phyloP scores from a whole-genome alignment of 1,140 invertebrate genomes.

The Latrodectus geometricus region DNA sequence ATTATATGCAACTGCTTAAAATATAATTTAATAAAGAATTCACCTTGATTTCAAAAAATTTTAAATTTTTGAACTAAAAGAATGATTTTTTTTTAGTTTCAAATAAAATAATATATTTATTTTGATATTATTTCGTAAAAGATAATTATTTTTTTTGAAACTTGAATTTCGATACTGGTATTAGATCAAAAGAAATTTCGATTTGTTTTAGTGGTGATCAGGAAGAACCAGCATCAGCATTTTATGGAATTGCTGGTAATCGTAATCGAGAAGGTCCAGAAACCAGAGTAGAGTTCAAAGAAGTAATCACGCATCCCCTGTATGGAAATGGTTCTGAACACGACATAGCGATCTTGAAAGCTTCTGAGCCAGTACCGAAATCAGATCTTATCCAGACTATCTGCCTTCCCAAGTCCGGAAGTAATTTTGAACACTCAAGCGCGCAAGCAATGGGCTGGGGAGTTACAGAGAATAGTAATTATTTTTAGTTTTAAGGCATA shows the following conservation, averaged over 20 bases:
- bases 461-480: slow-evolving; percentile 13
- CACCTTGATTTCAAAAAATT: too few relatives aligned
- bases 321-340: background rate
- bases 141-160: too few relatives aligned
- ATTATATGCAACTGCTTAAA: too few relatives aligned
- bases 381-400: background rate
- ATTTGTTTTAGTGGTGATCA: background rate
- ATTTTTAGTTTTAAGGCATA: background rate
- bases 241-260: slow-evolving; percentile 11
- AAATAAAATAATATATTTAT: too few relatives aligned
- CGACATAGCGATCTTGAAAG: slow-evolving; percentile 21
- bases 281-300: background rate
- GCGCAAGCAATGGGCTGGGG: slow-evolving; percentile 52
- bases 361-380: background rate
- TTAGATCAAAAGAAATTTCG: too few relatives aligned
- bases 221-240: background rate
- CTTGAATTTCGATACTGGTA: too few relatives aligned
- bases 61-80: too few relatives aligned
- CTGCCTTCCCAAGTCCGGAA: slow-evolving; percentile 3
- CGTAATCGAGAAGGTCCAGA: background rate
- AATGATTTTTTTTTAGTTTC: too few relatives aligned
- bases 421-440: background rate
- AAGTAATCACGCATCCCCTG: background rate
- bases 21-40: too few relatives aligned
- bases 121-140: too few relatives aligned